These are phyloP conservation scores for Leptodactylus fallax DNA, from an alignment of 2,797 vertebrate genomes.

Conservation along the genomic window DNA sequence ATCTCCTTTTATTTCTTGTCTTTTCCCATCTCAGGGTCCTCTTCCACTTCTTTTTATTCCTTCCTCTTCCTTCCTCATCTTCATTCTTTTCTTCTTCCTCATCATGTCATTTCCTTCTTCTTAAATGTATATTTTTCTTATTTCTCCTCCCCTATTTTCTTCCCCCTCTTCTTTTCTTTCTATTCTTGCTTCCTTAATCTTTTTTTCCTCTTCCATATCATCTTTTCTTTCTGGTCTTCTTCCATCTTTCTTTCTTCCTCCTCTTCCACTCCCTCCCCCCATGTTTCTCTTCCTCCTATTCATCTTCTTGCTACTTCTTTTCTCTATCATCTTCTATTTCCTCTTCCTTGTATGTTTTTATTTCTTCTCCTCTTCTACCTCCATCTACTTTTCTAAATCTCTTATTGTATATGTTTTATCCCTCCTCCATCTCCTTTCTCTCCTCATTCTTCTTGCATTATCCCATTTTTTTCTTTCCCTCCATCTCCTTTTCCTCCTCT, in stretches of 20 bases:
- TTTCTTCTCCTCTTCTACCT: background rate
- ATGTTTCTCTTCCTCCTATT: background rate
- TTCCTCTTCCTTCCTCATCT: background rate
- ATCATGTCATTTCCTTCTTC: background rate
- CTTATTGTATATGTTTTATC: background rate
- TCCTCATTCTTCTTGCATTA: no score
- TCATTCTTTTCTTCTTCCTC: background rate
- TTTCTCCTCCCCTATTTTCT: no score
- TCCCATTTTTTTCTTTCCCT: no score
- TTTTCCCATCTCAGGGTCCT: no score
- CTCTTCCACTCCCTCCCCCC: background rate
- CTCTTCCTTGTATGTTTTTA: no score
- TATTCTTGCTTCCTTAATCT: no score
- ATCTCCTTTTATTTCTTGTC: background rate
- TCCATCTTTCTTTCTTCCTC: background rate
- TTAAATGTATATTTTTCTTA: background rate
- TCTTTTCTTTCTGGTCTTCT: background rate
- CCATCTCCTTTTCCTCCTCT: background rate
- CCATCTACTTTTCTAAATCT: no score
- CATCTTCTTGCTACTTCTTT: background rate
- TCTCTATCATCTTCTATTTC: background rate
- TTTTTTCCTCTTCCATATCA: background rate
- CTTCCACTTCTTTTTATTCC: background rate
- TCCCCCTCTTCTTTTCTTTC: no score
- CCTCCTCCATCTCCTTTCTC: no score